Conservation (phyloP, 2,888 invertebrate genomes). For the Torymus auratus region DNA sequence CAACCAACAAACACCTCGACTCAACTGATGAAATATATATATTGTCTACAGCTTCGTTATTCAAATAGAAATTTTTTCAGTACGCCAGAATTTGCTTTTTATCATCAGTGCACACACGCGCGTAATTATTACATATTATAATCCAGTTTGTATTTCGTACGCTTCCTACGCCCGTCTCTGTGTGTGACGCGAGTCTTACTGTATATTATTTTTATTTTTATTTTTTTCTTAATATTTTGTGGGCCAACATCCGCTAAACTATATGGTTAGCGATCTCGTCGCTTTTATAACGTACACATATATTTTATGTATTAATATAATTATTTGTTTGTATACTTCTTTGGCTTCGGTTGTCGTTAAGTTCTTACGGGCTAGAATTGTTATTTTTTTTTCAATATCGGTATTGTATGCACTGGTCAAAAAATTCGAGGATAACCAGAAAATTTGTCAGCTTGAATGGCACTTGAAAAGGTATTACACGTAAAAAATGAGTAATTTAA, state of each 20-base stretch:
- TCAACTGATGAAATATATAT: conserved; percentile 30
- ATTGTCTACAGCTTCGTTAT: conserved; percentile 55
- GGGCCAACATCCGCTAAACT: conserved; percentile 38
- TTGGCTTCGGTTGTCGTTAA: conserved; percentile 43
- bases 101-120: conserved; percentile 1
- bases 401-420: conserved; percentile 42
- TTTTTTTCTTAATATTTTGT: neutral
- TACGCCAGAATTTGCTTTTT: conserved; percentile 10
- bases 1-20: conserved; percentile 23
- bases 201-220: too few species aligned
- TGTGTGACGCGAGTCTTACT: too few species aligned
- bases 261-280: conserved; percentile 40
- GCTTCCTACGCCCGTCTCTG: too few species aligned
- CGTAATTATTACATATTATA: neutral
- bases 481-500: neutral
- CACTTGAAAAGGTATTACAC: conserved; percentile 9
- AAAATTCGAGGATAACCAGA: conserved; percentile 33
- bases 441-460: conserved; percentile 36
- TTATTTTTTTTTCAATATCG: conserved; percentile 27
- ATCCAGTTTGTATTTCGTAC: neutral
- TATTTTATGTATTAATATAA: conserved; percentile 26
- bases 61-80: conserved; percentile 40
- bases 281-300: conserved; percentile 46
- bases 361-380: conserved; percentile 44
- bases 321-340: conserved; percentile 18